Percentiles rank a stretch among this genome's conserved stretches.
These are phyloP conservation scores for Drosophila funebris DNA, from an alignment of 1,140 invertebrate species.

Conservation along the genomic window DNA sequence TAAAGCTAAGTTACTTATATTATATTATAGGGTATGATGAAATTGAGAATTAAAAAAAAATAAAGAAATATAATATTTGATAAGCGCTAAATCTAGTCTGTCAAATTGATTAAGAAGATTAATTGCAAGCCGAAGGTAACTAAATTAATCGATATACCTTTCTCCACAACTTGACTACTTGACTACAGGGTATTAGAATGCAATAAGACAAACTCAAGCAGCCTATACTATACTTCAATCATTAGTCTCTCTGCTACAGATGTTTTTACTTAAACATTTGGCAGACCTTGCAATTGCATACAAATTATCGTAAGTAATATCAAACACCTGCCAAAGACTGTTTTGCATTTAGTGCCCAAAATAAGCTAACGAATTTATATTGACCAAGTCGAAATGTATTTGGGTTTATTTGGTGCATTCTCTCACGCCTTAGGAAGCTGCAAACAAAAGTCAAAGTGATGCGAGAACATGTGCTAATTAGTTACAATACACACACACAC, in stretches of 20 bases:
- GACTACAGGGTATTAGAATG: slow-evolving; percentile 7
- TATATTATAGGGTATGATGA: no score
- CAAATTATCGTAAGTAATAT: slow-evolving; percentile 44
- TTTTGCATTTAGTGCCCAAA: slow-evolving; percentile 14
- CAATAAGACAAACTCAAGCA: slow-evolving; percentile 3
- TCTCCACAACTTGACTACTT: no score
- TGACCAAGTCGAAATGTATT: slow-evolving; percentile 14
- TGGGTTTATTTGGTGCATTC: slow-evolving; percentile 18
- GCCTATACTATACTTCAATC: background rate
- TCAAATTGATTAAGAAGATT: no score
- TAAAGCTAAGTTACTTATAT: no score
- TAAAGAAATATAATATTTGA: no score
- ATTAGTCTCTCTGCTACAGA: slow-evolving; percentile 1
- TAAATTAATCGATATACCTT: no score
- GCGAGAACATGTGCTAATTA: slow-evolving; percentile 28
- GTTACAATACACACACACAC: background rate
- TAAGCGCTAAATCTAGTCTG: no score
- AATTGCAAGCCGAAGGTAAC: no score
- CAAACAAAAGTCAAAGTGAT: slow-evolving; percentile 32
- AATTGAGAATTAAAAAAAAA: no score
- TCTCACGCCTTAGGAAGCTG: slow-evolving; percentile 24
- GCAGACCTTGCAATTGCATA: slow-evolving; percentile 37
- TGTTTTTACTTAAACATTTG: slow-evolving; percentile 1
- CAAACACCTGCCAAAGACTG: slow-evolving; percentile 40
- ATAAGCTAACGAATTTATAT: slow-evolving; percentile 5